Base-by-base conservation (phyloP, 2,797 vertebrate species). In the Babyrousa celebensis region DNA sequence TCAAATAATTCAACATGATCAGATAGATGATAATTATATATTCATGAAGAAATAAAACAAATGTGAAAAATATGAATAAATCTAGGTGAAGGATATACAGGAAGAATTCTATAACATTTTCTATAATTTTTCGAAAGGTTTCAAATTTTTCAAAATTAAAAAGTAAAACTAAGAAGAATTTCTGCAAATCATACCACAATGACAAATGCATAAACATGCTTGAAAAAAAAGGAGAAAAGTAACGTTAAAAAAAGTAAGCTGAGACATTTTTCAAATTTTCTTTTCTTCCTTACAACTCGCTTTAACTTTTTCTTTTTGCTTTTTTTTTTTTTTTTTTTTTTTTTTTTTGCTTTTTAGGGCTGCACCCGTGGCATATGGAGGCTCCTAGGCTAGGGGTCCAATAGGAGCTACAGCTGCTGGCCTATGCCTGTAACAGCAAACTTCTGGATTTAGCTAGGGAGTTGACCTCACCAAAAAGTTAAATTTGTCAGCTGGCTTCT, bases 81-180 rank as follows among this genome's bases (percentile, higher is more conserved):
- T 32, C 17, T 84, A 48, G 6, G 18, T 70, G 25, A 91, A 43
- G 10, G 86, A 10, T 70, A 52, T 23, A 48, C 0, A 71, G 48
- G 17, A 88, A 71, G 62, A 94, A 74, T 56, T 62, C 60, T 48
- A 6, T 70, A 58, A 17, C 43, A 25, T 78, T 84, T 89, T 90
- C 74, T 75, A n/a, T 72, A 84, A 82, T 23, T 95, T 32, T 74
- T 82, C 75, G 60, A 7, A 80, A 85, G 29, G 20, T 71, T 70
- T 80, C 29, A 80, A 74, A 65, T 27, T 95, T 87, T 96, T 78
- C 63, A 72, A 95, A 87, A 32, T 70, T 89, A 84, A 94, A 90
- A 93, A 68, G 15, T 11, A 54, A 83, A 87, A 72, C 43, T 25
- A 63, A 87, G 6, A 83, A 60, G 32, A 90, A 67, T 72, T 77